Evolutionary conservation across 2,888 invertebrate species (phyloP).

Genomic region (Gastrophysa polygoni): DNA sequence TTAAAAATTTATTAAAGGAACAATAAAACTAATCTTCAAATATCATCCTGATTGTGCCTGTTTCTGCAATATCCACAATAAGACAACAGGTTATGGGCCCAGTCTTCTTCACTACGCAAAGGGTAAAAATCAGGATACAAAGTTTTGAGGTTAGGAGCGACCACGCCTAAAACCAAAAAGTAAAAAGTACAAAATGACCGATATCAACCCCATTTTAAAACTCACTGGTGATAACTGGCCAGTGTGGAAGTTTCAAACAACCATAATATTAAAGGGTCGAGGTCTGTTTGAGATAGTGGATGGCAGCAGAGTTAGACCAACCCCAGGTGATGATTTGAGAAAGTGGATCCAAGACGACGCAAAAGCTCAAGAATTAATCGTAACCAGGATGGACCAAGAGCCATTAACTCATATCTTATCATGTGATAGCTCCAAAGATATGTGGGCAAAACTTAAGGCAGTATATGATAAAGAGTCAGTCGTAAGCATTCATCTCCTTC

Average conservation of each 20-base stretch:
- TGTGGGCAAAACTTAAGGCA: conserved; percentile 36
- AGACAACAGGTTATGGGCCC: not conserved
- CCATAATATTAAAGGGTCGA: conserved; percentile 18
- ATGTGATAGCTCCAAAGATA: conserved; percentile 27
- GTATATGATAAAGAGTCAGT: conserved; percentile 31
- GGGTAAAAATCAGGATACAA: not conserved
- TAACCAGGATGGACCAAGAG: conserved; percentile 23
- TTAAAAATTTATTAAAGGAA: not conserved
- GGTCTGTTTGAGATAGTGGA: conserved; percentile 16
- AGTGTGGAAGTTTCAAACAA: conserved; percentile 32
- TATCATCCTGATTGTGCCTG: not conserved
- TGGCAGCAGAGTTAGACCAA: conserved; percentile 3
- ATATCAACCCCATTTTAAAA: not conserved
- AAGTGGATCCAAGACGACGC: conserved; percentile 35
- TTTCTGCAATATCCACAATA: too few species aligned
- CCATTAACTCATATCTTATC: conserved; percentile 32
- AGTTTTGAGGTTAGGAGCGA: too few species aligned
- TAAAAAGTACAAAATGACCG: too few species aligned
- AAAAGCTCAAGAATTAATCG: conserved; percentile 31
- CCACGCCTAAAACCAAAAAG: too few species aligned
- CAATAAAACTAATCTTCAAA: not conserved
- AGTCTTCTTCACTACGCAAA: not conserved
- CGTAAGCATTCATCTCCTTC: conserved; percentile 28
- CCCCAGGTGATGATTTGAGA: conserved; percentile 7
- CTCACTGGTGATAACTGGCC: conserved; percentile 27